A percentile compares a stretch with the other conserved stretches of the same genome.
phyloP scores from a whole-genome alignment of 1,140 invertebrate species.

The Platorchestia sp. region DNA sequence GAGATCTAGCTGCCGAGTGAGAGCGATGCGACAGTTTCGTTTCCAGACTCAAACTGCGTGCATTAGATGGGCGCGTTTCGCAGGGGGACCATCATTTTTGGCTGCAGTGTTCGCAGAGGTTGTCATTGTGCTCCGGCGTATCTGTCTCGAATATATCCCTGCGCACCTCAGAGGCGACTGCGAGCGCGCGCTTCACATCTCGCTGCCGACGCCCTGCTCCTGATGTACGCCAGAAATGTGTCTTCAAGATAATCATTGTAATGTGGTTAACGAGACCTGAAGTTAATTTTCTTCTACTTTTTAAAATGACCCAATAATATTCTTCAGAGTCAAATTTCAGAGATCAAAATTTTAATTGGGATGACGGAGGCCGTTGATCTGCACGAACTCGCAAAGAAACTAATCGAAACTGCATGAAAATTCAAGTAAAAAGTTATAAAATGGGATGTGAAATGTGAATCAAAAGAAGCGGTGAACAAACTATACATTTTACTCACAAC shows the following conservation, averaged over 20 bases:
- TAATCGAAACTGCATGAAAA: neutral
- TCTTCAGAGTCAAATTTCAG: neutral
- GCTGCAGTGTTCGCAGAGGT: neutral
- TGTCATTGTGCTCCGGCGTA: neutral
- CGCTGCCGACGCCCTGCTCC: no score
- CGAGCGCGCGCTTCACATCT: neutral
- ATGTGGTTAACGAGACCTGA: neutral
- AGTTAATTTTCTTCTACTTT: neutral
- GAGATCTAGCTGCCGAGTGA: constrained; percentile 8
- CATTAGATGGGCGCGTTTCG: neutral
- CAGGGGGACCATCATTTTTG: neutral
- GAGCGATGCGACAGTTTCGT: neutral
- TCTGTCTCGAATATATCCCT: no score
- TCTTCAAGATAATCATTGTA: neutral
- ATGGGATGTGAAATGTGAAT: neutral
- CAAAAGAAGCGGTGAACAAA: neutral
- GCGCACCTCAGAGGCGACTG: neutral
- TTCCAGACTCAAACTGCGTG: constrained; percentile 4
- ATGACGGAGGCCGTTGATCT: neutral
- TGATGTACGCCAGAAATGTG: neutral
- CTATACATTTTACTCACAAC: neutral
- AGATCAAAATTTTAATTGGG: neutral
- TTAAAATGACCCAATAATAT: neutral
- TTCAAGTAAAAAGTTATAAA: neutral
- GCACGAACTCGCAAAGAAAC: neutral